phyloP scores from a whole-genome alignment of 2,888 invertebrate genomes.

The Magallana nippona region DNA sequence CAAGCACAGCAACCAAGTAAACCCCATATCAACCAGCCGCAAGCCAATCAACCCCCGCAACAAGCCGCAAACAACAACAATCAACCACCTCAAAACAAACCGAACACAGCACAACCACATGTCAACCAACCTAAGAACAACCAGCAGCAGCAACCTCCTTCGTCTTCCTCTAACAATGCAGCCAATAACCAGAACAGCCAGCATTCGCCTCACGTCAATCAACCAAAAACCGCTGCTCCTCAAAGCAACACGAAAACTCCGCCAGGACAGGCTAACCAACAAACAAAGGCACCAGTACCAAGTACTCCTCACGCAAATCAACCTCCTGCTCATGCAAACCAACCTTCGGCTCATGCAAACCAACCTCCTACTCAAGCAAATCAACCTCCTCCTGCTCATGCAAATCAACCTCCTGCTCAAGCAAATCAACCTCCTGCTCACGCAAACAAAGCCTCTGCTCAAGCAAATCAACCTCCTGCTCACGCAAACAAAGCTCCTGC shows the following conservation, averaged over 20 bases:
- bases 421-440: no score
- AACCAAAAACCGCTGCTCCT: background rate
- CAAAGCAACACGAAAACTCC: background rate
- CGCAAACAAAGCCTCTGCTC: background rate
- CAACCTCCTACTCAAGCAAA: background rate
- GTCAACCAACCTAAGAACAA: background rate
- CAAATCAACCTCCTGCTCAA: no score
- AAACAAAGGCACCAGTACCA: background rate
- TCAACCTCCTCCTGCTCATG: background rate
- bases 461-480: background rate
- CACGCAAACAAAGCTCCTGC: background rate
- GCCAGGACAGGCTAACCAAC: background rate
- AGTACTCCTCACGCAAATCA: background rate
- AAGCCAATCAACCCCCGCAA: background rate
- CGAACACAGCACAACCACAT: background rate
- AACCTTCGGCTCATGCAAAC: background rate
- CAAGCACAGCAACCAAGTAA: background rate
- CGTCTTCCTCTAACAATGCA: background rate
- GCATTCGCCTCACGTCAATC: slow-evolving; percentile 4
- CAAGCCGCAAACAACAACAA: background rate
- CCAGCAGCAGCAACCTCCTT: slow-evolving; percentile 20
- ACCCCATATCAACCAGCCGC: background rate
- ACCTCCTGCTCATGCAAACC: background rate
- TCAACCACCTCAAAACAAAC: background rate
- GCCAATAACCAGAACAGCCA: background rate